Base-by-base conservation (phyloP, 2,113 vertebrate species). In the Nothocercus julius region DNA sequence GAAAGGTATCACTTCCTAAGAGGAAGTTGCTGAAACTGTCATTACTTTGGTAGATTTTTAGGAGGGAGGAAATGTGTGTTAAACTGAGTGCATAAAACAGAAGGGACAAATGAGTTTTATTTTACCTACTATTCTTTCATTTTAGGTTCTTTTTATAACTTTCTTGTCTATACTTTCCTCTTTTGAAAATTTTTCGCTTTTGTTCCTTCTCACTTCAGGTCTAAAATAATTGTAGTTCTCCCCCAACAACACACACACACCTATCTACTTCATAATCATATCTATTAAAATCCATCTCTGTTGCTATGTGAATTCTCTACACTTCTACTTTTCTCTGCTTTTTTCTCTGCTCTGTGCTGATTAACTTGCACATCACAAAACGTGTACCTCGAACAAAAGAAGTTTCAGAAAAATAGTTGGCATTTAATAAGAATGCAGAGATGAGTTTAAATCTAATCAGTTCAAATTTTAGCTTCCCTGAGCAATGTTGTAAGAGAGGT, bases 271-370 rank as follows among this genome's bases (percentile, higher is more conserved):
- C 85, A 92, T 74, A 95, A 87, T 78, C 62, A 34, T 30, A 5
- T 89, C 81, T 95, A 85, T 97, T 97, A 96, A 94, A 95, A 93
- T 85, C 76, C 40, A 63, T 88, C 69, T 59, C 56, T 82, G 93
- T 93, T 94, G 75, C 86, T 96, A 94, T 69, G 90, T 85, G 70
- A 91, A 85, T 87, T 89, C 64, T 61, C n/a, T 62, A 68, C 11
- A 12, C 40, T 82, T 90, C 44, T 86, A 38, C 17, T 69, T 91
- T 84, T 49, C 27, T 82, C 36, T 77, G 1, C 24, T 61, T 77
- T 47, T 85, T 58, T 58, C 54, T 58, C 54, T 32, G 54, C 28
- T 58, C 92, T 75, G 6, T 82, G 28, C 8, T 83, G 64, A 49
- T 49, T 90, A 53, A 84, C 38, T 91, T 87, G 22, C 28, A 84